Conservation (phyloP, 2,888 invertebrate species). For the Apotomis turbidana region DNA sequence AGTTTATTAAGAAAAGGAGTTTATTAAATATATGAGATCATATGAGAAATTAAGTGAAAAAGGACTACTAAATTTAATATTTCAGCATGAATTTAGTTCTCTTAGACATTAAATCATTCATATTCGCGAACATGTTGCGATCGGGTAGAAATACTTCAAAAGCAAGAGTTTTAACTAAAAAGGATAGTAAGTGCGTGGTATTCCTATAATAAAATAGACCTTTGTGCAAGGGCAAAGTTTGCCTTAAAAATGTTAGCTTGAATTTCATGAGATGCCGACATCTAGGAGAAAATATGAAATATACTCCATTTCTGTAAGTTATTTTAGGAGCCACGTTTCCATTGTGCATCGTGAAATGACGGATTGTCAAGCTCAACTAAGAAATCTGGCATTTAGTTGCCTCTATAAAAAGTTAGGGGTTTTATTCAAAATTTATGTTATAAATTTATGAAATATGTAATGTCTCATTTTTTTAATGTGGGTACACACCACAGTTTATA, state of each 20-base stretch:
- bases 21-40: no score
- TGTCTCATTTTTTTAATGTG: no score
- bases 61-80: not conserved
- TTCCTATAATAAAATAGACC: not conserved
- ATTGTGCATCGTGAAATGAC: not conserved
- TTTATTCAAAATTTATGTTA: no score
- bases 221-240: not conserved
- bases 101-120: not conserved
- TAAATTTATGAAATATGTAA: no score
- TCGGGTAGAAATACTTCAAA: not conserved
- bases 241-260: slow-evolving; percentile 34
- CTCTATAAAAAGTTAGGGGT: no score
- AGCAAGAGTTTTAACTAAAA: not conserved
- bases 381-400: no score
- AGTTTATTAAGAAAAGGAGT: no score
- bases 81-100: not conserved
- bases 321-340: slow-evolving; percentile 27
- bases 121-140: not conserved
- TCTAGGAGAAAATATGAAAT: slow-evolving; percentile 34
- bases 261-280: slow-evolving; percentile 35
- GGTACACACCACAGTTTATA: no score
- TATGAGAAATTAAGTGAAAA: no score
- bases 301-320: slow-evolving; percentile 35
- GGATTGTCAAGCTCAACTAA: no score
- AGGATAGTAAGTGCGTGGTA: not conserved